A percentile compares a stretch with the other conserved stretches of the same genome.
Conservation (phyloP, 2,888 invertebrate species). For the Diploptera punctata region DNA sequence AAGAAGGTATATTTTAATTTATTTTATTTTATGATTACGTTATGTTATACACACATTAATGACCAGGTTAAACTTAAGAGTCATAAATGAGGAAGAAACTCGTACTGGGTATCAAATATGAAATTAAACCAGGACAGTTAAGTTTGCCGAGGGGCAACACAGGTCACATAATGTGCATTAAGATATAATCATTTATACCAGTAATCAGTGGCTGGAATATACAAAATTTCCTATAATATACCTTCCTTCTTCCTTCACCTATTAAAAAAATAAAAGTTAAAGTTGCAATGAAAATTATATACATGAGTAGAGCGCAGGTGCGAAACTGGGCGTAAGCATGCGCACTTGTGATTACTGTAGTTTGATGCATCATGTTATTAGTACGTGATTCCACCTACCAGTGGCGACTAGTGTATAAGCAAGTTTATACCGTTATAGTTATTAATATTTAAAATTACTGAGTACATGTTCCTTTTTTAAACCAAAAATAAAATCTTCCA, state of each 20-base stretch:
- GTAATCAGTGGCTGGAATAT: neutral
- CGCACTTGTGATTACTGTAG: constrained; percentile 5
- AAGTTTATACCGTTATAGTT: no score
- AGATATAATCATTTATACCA: neutral
- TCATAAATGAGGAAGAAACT: no score
- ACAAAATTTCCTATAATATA: neutral
- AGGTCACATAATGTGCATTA: neutral
- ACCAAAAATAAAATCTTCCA: no score
- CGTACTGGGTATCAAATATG: no score
- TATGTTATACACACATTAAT: no score
- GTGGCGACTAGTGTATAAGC: no score
- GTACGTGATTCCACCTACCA: constrained; percentile 13
- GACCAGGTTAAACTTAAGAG: no score
- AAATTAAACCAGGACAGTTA: no score
- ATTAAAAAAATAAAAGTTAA: neutral
- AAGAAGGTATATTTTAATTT: no score
- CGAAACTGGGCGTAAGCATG: constrained; percentile 19
- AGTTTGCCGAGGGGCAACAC: neutral
- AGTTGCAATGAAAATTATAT: constrained; percentile 2
- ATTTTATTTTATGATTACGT: no score
- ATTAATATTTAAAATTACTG: no score
- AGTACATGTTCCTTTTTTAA: no score
- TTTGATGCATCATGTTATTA: constrained; percentile 4
- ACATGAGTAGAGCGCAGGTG: neutral
- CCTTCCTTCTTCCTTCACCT: neutral